Evolutionary conservation across 2,797 vertebrate genomes (phyloP), one percentile per base, ranked within the genome.

Genomic region (Linurgus olivaceus): DNA sequence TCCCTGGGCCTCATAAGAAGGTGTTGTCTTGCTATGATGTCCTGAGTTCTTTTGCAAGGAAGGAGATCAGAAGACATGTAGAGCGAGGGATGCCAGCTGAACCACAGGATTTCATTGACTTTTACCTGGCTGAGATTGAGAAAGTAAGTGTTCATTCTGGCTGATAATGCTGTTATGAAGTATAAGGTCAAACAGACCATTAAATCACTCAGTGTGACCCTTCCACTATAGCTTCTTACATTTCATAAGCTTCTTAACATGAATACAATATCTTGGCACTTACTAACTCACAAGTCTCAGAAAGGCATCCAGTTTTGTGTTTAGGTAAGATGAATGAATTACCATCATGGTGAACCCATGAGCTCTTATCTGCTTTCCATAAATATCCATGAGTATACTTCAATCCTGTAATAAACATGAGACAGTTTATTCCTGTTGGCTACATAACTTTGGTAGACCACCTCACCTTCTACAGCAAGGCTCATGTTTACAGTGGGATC

Each of bases 1-100:
- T 97, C 26, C 96, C 96, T 14, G 97, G 95, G 44, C 93, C 93
- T 74, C 97, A 96, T 51, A 94, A 96, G 57, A 86, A 91, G 23
- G 50, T 3, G 0, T 40, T 96, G 28, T 68, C 84, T 78, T 77
- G 20, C 84, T 92, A 92, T 28, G 72, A 92, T 42, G 33, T 78
- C 25, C 73, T 96, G 38, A 92, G 73, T 1, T 73, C 78, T 55
- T 97, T 96, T 73, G 78, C 80, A 83, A 94, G 78, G 52, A 95
- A 63, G 9, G 95, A 97, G 52, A 92, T 97, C 73, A 83, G 84
- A 82, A 95, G 75, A 24, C 96, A 95, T 1, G 20, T 90, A 35
- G 94, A 94, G 81, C 95, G 82, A 40, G 88, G 86, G n/a, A 72
- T 74, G 52, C 74, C 86, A 33, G 67, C 91, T 3, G 93, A 97